These are phyloP conservation scores for Deilephila porcellus DNA, from an alignment of 2,888 invertebrate genomes.

Conservation along the genomic window DNA sequence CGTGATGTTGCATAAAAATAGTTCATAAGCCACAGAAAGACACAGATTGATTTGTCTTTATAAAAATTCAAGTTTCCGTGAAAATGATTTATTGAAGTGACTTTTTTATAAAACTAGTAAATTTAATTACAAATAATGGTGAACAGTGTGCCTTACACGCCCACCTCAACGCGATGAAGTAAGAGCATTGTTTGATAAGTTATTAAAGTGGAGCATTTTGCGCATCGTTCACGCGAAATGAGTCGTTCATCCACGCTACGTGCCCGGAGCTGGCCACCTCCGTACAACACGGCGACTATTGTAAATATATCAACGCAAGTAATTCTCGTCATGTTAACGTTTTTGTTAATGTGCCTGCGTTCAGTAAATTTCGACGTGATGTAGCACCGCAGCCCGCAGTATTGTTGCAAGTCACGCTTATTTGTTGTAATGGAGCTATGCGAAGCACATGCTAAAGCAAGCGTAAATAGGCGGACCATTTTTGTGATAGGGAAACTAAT, in stretches of 20 bases:
- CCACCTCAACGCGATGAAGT: conserved; percentile 43
- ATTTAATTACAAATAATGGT: not conserved
- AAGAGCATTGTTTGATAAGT: conserved; percentile 48
- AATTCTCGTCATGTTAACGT: conserved; percentile 25
- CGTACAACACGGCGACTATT: not conserved
- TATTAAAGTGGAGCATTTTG: conserved; percentile 44
- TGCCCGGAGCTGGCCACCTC: not conserved
- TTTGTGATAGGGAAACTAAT: too few species aligned
- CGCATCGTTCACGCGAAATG: conserved; percentile 9
- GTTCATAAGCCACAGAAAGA: too few species aligned
- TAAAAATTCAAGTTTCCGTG: too few species aligned
- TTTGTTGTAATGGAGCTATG: not conserved
- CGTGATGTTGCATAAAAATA: too few species aligned
- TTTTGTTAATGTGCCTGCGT: conserved; percentile 15
- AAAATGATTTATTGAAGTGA: too few species aligned
- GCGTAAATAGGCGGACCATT: not conserved
- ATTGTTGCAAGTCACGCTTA: not conserved
- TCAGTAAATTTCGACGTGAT: not conserved
- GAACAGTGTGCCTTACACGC: conserved; percentile 43
- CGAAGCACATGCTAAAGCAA: not conserved
- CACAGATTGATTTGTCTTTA: too few species aligned
- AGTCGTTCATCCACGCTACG: not conserved
- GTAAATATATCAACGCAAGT: conserved; percentile 12
- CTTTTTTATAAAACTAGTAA: too few species aligned
- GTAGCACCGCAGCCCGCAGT: not conserved